These are phyloP conservation scores for Pterocles gutturalis DNA, from an alignment of 2,113 vertebrate species.

Conservation along the genomic window DNA sequence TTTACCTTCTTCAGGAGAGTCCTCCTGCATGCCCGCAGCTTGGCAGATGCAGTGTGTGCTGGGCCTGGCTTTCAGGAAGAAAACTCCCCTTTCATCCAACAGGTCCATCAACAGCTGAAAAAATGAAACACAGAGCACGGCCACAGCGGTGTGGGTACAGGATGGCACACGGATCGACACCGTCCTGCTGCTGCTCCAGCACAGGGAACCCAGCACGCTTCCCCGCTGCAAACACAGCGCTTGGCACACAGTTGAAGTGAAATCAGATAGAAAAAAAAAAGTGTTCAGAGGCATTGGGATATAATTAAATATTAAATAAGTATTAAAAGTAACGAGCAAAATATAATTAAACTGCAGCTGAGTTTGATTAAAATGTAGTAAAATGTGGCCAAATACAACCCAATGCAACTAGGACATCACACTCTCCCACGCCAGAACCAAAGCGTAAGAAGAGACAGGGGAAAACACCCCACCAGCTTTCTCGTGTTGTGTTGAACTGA, in stretches of 20 bases:
- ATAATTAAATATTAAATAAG: not conserved
- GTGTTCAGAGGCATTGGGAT: not conserved
- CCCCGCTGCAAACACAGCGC: not conserved
- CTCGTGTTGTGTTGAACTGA: not conserved
- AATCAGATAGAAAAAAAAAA: not conserved
- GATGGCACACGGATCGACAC: accelerated
- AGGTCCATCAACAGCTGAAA: constrained; percentile 85
- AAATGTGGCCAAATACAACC: not conserved
- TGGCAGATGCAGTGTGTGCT: constrained; percentile 67
- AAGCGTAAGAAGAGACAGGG: not conserved
- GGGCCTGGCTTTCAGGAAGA: constrained; percentile 76
- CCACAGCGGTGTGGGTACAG: not conserved
- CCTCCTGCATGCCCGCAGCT: not conserved
- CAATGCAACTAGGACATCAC: not conserved
- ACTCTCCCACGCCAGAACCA: not conserved
- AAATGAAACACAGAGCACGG: not conserved
- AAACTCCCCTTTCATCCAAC: constrained; percentile 77
- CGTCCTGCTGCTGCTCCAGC: accelerated
- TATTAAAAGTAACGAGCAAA: not conserved
- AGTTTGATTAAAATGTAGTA: not conserved
- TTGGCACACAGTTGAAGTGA: not conserved
- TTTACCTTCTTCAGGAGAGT: constrained; percentile 11
- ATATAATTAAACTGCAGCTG: not conserved
- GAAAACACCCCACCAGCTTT: not conserved
- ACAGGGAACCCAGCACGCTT: not conserved